Conservation (phyloP, 2,113 vertebrate genomes). For the Tiliqua scincoides region DNA sequence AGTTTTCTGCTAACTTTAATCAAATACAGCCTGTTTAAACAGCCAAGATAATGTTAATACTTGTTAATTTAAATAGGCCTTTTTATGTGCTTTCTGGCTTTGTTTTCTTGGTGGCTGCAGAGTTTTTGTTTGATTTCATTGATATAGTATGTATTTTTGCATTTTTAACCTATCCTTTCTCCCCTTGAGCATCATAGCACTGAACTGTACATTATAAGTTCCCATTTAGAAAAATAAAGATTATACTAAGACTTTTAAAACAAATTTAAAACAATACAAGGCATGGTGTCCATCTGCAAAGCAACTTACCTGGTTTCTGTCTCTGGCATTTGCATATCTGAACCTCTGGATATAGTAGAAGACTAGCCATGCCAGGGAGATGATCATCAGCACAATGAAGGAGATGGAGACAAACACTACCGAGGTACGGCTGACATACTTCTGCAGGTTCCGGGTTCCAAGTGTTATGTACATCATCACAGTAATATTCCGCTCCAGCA, state of each 20-base stretch:
- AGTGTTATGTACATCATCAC: conserved; percentile 93
- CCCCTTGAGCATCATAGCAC: too few species aligned
- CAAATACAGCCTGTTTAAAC: too few species aligned
- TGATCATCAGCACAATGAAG: conserved; percentile 99
- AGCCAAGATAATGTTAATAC: too few species aligned
- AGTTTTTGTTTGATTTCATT: too few species aligned
- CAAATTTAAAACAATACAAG: not conserved
- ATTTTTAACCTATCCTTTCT: too few species aligned
- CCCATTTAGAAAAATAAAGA: too few species aligned
- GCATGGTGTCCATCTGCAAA: not conserved
- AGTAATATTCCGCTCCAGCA: conserved; percentile 87
- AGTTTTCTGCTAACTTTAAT: too few species aligned
- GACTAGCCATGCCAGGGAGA: conserved; percentile 97
- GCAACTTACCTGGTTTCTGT: conserved; percentile 92
- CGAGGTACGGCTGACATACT: conserved; percentile 96
- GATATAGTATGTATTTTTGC: too few species aligned
- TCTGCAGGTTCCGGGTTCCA: conserved; percentile 97
- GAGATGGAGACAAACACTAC: conserved; percentile 99
- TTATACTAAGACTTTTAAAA: not conserved
- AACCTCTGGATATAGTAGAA: conserved; percentile 99
- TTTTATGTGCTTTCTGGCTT: too few species aligned
- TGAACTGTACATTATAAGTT: too few species aligned
- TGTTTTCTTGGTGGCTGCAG: too few species aligned
- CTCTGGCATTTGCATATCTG: conserved; percentile 94
- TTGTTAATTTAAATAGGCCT: too few species aligned